phyloP scores from a whole-genome alignment of 2,113 vertebrate species.

The Sisor rabdophorus region DNA sequence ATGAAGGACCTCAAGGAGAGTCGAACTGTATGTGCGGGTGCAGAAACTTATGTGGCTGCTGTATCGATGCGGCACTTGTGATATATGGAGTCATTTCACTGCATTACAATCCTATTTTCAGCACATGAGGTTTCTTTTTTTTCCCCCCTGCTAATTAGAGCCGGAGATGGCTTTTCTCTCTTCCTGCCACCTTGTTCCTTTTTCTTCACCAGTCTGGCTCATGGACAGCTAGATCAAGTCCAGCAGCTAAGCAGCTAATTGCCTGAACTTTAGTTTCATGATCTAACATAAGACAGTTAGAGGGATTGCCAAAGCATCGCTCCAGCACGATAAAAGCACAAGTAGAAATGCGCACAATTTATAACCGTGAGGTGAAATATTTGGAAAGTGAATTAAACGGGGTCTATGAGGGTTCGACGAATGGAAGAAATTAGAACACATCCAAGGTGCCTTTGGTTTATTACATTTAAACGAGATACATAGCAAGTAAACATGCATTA shows the following conservation, averaged over 20 bases:
- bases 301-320: constrained; percentile 51
- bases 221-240: constrained; percentile 49
- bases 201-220: constrained; percentile 35
- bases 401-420: neutral
- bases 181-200: constrained; percentile 25
- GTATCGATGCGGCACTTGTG: constrained; percentile 51
- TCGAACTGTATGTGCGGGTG: constrained; percentile 48
- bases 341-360: neutral
- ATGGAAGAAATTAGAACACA: neutral
- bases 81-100: constrained; percentile 56
- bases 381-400: neutral
- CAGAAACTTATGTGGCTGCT: constrained; percentile 45
- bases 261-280: constrained; percentile 67
- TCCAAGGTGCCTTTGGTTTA: neutral
- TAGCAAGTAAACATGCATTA: no score
- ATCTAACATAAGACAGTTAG: constrained; percentile 59
- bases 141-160: constrained; percentile 63
- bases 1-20: constrained; percentile 10
- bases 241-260: constrained; percentile 66
- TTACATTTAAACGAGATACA: no score
- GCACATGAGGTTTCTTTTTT: constrained; percentile 35
- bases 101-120: constrained; percentile 58
- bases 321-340: neutral
- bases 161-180: constrained; percentile 47
- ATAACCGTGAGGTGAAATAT: neutral